Percentiles rank a stretch among this genome's conserved stretches.
Evolutionary conservation across 2,113 vertebrate species (phyloP).

Genomic region (Polypterus bichir): DNA sequence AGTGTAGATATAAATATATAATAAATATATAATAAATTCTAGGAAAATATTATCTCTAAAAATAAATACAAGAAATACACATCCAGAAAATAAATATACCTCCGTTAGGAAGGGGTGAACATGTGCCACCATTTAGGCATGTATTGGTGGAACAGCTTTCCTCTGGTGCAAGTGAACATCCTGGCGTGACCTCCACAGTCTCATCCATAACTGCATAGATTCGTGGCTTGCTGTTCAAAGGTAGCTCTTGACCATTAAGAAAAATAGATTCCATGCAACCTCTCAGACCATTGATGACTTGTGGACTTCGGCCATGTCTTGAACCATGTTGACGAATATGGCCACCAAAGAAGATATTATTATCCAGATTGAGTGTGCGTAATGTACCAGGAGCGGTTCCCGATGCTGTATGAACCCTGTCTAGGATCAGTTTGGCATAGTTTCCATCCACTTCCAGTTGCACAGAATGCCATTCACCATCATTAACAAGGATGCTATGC

Average conservation of each 20-base stretch:
- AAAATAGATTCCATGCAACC: constrained; percentile 82
- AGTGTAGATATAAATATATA: no score
- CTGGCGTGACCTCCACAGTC: constrained; percentile 69
- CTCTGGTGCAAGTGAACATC: constrained; percentile 53
- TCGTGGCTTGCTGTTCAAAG: constrained; percentile 61
- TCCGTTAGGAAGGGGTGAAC: constrained; percentile 63
- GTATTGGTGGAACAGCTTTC: constrained; percentile 79
- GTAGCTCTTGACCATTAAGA: constrained; percentile 82
- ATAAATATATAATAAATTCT: no score
- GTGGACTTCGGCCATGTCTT: constrained; percentile 56
- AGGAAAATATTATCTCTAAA: neutral
- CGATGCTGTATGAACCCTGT: constrained; percentile 80
- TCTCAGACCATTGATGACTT: constrained; percentile 69
- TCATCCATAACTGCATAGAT: constrained; percentile 74
- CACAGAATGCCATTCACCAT: constrained; percentile 83
- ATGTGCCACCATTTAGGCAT: constrained; percentile 80
- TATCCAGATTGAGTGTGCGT: constrained; percentile 84
- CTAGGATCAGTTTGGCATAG: constrained; percentile 79
- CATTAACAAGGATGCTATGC: constrained; percentile 81
- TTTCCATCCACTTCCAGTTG: constrained; percentile 86
- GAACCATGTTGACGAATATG: constrained; percentile 65
- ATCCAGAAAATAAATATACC: constrained; percentile 39
- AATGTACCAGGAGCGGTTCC: constrained; percentile 85
- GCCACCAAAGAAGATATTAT: constrained; percentile 79
- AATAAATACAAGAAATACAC: fast-evolving